Evolutionary conservation across 2,797 vertebrate species (phyloP).

Genomic region (Simalia tracyae): DNA sequence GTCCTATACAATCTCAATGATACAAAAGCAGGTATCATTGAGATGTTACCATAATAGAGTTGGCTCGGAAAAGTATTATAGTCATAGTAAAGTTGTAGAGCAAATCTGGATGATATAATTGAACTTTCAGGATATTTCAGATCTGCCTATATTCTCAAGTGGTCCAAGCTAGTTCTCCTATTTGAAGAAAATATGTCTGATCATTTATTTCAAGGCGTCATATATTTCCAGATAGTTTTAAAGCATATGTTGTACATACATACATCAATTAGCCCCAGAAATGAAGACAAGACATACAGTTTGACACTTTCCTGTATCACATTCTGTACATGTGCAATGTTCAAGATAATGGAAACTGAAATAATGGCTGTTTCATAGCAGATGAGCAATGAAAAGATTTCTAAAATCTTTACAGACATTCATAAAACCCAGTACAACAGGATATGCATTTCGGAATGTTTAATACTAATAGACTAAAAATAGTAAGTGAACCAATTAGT

Average conservation of each 20-base stretch:
- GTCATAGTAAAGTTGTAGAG: not conserved
- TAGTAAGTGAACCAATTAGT: not conserved
- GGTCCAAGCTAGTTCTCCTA: not conserved
- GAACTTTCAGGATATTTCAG: not conserved
- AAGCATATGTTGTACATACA: not conserved
- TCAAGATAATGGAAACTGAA: not conserved
- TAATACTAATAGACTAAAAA: constrained; percentile 35
- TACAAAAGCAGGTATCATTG: not conserved
- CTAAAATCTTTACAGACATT: constrained; percentile 39
- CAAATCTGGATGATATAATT: not conserved
- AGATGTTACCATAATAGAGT: not conserved
- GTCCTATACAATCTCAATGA: not conserved
- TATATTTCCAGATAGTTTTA: not conserved
- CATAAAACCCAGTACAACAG: constrained; percentile 26
- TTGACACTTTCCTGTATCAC: not conserved
- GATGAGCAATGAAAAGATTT: not conserved
- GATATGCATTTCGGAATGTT: not conserved
- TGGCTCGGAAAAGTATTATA: not conserved
- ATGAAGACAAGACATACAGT: not conserved
- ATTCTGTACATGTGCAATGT: constrained; percentile 11
- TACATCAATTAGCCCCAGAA: not conserved
- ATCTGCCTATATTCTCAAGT: not conserved
- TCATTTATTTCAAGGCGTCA: not conserved
- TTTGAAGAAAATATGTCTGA: not conserved
- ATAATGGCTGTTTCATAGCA: constrained; percentile 42